phyloP scores from a whole-genome alignment of 2,113 vertebrate species.

The Mus musculus region GRCm39 chr16:52912001-52912500 shows the following conservation, averaged over 20 bases:
- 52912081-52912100: background rate
- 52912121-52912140: background rate
- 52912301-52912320: background rate
- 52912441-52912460: background rate
- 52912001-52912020: background rate
- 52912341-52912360: background rate
- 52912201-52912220: background rate
- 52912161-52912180: background rate
- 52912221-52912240: background rate
- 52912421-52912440: background rate
- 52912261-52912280: background rate
- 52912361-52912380: background rate
- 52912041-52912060: background rate
- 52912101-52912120: background rate
- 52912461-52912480: accelerated
- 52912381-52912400: background rate
- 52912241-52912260: background rate
- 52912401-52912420: background rate
- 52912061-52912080: background rate
- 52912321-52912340: background rate
- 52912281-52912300: background rate
- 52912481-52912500: background rate
- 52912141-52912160: background rate
- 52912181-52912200: background rate
- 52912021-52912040: background rate